Percentiles rank a stretch among this genome's conserved stretches.
Evolutionary conservation across 2,797 vertebrate genomes (phyloP).

Genomic region (Erpetoichthys calabaricus): DNA sequence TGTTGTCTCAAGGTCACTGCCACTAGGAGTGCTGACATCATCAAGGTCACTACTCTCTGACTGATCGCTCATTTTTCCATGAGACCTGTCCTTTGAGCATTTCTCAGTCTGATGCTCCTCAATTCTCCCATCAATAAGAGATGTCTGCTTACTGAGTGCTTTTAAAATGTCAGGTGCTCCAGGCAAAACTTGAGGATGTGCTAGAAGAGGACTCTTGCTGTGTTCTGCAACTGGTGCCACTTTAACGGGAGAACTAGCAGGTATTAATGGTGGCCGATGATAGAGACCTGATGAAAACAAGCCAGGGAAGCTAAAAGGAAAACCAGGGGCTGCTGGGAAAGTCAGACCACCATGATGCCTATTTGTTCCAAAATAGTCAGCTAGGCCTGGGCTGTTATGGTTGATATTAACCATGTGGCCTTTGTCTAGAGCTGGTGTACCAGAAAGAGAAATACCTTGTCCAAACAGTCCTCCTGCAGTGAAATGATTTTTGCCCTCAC

Average conservation of each 20-base stretch:
- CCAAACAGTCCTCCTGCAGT: slow-evolving; percentile 83
- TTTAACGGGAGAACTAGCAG: slow-evolving; percentile 79
- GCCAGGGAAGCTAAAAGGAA: slow-evolving; percentile 96
- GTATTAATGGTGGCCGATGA: slow-evolving; percentile 85
- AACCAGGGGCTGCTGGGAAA: slow-evolving; percentile 85
- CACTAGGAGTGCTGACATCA: slow-evolving; percentile 90
- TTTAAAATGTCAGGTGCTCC: slow-evolving; percentile 86
- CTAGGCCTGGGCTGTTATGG: slow-evolving; percentile 80
- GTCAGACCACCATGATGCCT: slow-evolving; percentile 90
- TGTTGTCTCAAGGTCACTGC: slow-evolving; percentile 94
- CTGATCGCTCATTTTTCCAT: slow-evolving; percentile 82
- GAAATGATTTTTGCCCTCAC: slow-evolving; percentile 98
- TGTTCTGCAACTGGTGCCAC: slow-evolving; percentile 59
- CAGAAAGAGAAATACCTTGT: slow-evolving; percentile 87
- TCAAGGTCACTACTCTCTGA: slow-evolving; percentile 96
- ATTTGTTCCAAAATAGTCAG: slow-evolving; percentile 95
- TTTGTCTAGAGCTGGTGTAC: slow-evolving; percentile 86
- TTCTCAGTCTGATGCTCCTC: slow-evolving; percentile 62
- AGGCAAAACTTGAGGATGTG: slow-evolving; percentile 70
- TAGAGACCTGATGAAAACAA: slow-evolving; percentile 96
- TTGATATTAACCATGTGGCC: slow-evolving; percentile 79
- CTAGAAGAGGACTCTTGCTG: slow-evolving; percentile 77
- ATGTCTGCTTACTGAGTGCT: slow-evolving; percentile 76
- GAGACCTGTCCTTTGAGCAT: slow-evolving; percentile 70
- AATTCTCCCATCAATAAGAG: slow-evolving; percentile 58